phyloP scores from a whole-genome alignment of 2,113 vertebrate species.

The Himantopus leucocephalus region DNA sequence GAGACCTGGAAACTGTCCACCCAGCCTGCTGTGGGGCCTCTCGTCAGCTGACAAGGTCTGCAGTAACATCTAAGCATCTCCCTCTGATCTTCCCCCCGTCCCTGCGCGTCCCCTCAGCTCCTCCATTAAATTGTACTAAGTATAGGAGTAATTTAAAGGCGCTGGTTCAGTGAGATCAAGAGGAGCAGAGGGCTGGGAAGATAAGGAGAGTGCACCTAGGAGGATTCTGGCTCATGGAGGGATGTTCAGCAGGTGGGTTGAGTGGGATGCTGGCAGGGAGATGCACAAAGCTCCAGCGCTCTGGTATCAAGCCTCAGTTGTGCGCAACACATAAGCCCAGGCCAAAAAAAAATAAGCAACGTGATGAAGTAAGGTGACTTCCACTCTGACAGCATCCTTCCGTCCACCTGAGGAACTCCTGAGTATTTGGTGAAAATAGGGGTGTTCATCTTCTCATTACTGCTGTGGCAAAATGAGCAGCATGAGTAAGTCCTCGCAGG shows the following conservation, averaged over 20 bases:
- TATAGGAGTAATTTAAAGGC: not conserved
- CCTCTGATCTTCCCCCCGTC: not conserved
- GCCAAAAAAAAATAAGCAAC: not conserved
- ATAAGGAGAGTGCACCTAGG: not conserved
- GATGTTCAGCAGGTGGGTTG: not conserved
- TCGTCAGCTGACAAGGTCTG: not conserved
- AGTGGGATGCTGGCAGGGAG: not conserved
- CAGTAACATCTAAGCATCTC: not conserved
- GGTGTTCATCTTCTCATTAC: not conserved
- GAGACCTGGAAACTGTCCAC: not conserved
- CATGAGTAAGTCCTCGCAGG: not conserved
- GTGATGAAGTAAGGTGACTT: not conserved
- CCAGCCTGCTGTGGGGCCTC: not conserved
- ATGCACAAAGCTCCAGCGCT: not conserved
- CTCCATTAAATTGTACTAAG: not conserved
- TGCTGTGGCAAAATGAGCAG: not conserved
- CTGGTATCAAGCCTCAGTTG: not conserved
- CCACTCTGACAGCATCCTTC: rapidly evolving
- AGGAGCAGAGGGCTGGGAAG: not conserved
- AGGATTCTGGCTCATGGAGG: not conserved
- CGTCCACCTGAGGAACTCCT: not conserved
- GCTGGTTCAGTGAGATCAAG: not conserved
- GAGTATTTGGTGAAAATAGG: not conserved
- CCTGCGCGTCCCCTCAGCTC: not conserved
- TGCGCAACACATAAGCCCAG: not conserved